A percentile compares a stretch with the other conserved stretches of the same genome.
phyloP scores from a whole-genome alignment of 2,113 vertebrate genomes.

The Globicephala melas region DNA sequence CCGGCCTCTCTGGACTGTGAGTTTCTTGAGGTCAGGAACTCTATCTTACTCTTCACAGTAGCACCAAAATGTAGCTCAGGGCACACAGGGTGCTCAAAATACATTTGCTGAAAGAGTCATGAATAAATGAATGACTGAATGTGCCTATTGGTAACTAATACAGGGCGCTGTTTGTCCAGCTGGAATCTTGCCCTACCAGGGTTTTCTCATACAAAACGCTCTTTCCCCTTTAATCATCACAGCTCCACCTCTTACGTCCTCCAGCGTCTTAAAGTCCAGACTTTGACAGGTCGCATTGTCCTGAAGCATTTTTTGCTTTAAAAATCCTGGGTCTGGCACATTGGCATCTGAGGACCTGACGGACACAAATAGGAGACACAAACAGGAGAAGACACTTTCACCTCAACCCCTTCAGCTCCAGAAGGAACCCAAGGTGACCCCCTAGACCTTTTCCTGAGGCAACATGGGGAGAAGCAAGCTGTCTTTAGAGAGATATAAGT shows the following conservation, averaged over 20 bases:
- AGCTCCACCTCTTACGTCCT: background rate
- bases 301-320: background rate
- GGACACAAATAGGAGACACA: background rate
- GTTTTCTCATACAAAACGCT: background rate
- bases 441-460: conserved; percentile 63
- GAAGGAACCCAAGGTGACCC: conserved; percentile 12
- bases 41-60: background rate
- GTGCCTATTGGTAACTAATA: background rate
- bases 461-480: conserved; percentile 69
- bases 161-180: background rate
- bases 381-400: background rate
- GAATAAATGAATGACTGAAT: background rate
- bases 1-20: background rate
- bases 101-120: background rate
- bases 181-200: too few species aligned
- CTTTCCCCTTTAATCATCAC: background rate
- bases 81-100: background rate
- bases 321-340: background rate
- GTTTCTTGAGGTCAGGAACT: background rate
- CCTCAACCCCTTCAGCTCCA: conserved; percentile 34
- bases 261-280: background rate
- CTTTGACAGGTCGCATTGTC: background rate
- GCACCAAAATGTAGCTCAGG: background rate
- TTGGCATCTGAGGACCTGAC: background rate
- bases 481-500: conserved; percentile 78